These are phyloP conservation scores for Tympanuchus pallidicinctus DNA, from an alignment of 2,113 vertebrate species.

Conservation along the genomic window DNA sequence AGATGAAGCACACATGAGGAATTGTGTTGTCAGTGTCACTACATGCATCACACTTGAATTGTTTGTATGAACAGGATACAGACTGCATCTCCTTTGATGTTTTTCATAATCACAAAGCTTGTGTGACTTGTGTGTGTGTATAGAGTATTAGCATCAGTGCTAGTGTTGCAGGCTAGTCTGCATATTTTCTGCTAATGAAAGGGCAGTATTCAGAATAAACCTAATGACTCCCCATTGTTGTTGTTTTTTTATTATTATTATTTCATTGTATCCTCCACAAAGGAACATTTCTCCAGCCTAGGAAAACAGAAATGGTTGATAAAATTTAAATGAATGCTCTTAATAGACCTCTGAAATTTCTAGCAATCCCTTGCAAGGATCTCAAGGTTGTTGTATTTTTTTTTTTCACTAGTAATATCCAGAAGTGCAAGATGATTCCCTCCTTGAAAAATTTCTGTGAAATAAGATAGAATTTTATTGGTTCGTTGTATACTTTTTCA, in stretches of 20 bases:
- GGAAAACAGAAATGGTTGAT: not conserved
- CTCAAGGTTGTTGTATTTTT: not conserved
- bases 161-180: not conserved
- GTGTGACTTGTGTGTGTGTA: not conserved
- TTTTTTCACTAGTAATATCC: not conserved
- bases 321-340: not conserved
- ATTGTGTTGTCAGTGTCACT: not conserved
- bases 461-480: not conserved
- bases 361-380: not conserved
- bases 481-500: not conserved
- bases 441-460: slow-evolving; percentile 36
- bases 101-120: not conserved
- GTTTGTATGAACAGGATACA: not conserved
- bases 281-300: slow-evolving; percentile 8
- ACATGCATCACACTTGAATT: not conserved
- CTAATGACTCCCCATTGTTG: not conserved
- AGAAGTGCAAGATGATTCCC: not conserved
- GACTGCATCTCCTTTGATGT: not conserved
- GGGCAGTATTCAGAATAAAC: not conserved
- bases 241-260: not conserved
- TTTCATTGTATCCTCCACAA: slow-evolving; percentile 22
- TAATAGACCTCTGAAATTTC: not conserved
- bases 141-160: not conserved
- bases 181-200: not conserved
- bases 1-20: not conserved